A percentile compares a stretch with the other conserved stretches of the same genome.
These are phyloP conservation scores for Enteromius viviparus DNA, from an alignment of 2,797 vertebrate genomes.

Conservation along the genomic window DNA sequence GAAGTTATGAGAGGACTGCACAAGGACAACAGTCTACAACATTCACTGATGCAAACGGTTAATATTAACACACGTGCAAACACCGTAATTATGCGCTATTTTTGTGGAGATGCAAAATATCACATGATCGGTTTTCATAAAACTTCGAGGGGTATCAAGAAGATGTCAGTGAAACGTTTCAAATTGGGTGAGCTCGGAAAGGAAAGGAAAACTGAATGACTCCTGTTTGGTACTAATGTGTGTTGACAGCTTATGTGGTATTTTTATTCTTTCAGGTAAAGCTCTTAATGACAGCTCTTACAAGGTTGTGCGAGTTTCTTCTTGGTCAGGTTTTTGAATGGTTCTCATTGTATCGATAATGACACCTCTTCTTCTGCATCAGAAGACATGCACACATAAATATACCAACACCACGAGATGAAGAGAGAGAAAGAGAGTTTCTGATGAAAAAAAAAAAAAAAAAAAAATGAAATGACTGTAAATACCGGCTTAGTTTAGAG, in stretches of 20 bases:
- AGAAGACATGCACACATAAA: slow-evolving; percentile 49
- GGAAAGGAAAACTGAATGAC: slow-evolving; percentile 23
- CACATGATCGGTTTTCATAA: not conserved
- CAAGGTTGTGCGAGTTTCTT: slow-evolving; percentile 49
- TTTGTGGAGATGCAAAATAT: slow-evolving; percentile 16
- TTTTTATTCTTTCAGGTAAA: slow-evolving; percentile 52
- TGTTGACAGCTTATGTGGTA: slow-evolving; percentile 44
- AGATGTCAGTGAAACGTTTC: slow-evolving; percentile 1
- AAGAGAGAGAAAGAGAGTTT: slow-evolving; percentile 27
- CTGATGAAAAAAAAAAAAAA: slow-evolving; percentile 10
- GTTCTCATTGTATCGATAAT: slow-evolving; percentile 63
- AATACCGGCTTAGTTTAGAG: slow-evolving; percentile 17
- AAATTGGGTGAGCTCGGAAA: slow-evolving; percentile 10
- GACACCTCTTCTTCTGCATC: slow-evolving; percentile 60
- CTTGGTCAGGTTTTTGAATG: slow-evolving; percentile 60
- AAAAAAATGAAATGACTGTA: slow-evolving; percentile 11
- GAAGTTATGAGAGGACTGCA: slow-evolving; percentile 54
- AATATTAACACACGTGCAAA: slow-evolving; percentile 11
- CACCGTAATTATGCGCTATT: slow-evolving; percentile 44
- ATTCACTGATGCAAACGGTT: slow-evolving; percentile 33
- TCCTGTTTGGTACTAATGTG: slow-evolving; percentile 47
- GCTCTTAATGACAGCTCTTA: slow-evolving; percentile 49
- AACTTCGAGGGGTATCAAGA: slow-evolving; percentile 9
- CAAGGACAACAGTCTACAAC: slow-evolving; percentile 24
- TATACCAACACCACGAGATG: slow-evolving; percentile 20